Percentiles rank a stretch among this genome's conserved stretches.
Evolutionary conservation across 2,797 vertebrate species (phyloP).

Genomic region (Lates japonicus): DNA sequence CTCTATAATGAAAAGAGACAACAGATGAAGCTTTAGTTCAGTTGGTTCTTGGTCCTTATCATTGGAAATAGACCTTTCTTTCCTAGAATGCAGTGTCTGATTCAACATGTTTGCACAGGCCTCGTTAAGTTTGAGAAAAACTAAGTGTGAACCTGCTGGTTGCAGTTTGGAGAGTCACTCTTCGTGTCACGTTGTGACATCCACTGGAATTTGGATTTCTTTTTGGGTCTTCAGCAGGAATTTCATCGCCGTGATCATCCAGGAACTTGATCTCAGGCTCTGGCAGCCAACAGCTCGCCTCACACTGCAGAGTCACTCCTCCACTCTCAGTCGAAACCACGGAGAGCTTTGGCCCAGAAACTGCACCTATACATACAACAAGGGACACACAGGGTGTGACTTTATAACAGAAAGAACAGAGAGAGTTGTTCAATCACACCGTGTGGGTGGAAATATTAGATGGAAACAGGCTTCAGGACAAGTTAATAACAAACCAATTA

Average conservation of each 20-base stretch:
- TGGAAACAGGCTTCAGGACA: no score
- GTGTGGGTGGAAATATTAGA: no score
- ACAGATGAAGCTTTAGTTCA: background rate
- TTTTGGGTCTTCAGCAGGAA: background rate
- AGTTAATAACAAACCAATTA: no score
- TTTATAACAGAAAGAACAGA: no score
- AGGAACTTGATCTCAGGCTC: constrained; percentile 18
- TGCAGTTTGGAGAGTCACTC: background rate
- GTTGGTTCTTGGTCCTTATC: background rate
- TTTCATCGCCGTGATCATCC: background rate
- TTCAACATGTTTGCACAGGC: background rate
- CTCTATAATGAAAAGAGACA: constrained; percentile 7
- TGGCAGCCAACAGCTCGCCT: constrained; percentile 9
- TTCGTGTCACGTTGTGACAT: background rate
- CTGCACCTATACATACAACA: background rate
- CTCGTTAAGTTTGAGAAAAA: background rate
- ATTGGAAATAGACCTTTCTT: no score
- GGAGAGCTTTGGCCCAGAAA: constrained; percentile 1
- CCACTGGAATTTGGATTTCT: fast-evolving
- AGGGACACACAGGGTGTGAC: no score
- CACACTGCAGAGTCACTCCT: constrained; percentile 37
- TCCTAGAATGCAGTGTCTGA: background rate
- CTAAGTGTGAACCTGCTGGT: constrained; percentile 17
- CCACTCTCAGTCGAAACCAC: fast-evolving
- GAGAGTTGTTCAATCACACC: no score